phyloP scores from a whole-genome alignment of 2,888 invertebrate species.

The Sympetrum striolatum region DNA sequence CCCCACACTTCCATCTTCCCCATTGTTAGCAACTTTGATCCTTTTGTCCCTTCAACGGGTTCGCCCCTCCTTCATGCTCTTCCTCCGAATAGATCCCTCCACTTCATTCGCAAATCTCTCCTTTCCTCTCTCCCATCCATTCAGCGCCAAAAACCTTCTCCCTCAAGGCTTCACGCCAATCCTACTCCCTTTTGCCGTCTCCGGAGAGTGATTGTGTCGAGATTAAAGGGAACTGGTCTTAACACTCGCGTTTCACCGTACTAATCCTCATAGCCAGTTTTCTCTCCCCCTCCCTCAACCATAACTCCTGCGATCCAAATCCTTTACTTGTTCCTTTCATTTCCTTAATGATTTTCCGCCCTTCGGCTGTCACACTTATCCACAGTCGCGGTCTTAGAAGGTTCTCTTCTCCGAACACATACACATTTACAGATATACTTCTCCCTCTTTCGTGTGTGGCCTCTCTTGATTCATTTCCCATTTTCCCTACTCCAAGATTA shows the following conservation, averaged over 20 bases:
- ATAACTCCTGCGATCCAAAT: background rate
- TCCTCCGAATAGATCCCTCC: background rate
- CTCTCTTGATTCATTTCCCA: background rate
- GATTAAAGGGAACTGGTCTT: background rate
- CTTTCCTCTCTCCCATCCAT: background rate
- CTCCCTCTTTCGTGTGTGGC: background rate
- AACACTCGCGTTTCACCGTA: background rate
- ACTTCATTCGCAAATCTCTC: background rate
- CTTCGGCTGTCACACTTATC: background rate
- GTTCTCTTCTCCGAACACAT: background rate
- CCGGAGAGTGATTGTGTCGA: background rate
- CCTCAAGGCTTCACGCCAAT: background rate
- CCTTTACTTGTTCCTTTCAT: background rate
- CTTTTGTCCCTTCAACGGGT: background rate
- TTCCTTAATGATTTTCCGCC: background rate
- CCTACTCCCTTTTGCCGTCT: background rate
- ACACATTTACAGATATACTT: background rate
- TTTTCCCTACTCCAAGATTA: background rate
- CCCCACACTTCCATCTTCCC: background rate
- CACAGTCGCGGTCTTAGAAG: background rate
- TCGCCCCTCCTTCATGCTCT: background rate
- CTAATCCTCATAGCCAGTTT: background rate
- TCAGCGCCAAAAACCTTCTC: background rate
- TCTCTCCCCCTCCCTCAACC: background rate
- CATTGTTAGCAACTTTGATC: background rate